These are phyloP conservation scores for Villa cingulata DNA, from an alignment of 2,888 invertebrate genomes.

Conservation along the genomic window DNA sequence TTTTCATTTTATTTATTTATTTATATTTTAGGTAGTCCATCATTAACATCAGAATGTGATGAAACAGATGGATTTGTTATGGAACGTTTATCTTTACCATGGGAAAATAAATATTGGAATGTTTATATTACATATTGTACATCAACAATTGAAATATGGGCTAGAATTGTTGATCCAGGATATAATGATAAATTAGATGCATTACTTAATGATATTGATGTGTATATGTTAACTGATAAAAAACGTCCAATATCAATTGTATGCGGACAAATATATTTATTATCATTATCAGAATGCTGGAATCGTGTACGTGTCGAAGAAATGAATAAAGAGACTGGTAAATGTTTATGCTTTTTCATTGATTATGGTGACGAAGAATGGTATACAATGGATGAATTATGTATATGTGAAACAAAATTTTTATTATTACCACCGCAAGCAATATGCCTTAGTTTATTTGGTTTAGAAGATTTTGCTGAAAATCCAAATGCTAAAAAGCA, in stretches of 20 bases:
- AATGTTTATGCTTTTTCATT: slow-evolving; percentile 49
- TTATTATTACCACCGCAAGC: slow-evolving; percentile 56
- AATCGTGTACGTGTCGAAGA: slow-evolving; percentile 42
- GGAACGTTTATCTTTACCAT: slow-evolving; percentile 22
- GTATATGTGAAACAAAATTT: slow-evolving; percentile 48
- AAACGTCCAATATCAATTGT: slow-evolving; percentile 20
- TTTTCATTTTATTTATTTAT: background rate
- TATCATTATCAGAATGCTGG: slow-evolving; percentile 40
- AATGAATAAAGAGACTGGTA: slow-evolving; percentile 36
- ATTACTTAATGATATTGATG: slow-evolving; percentile 40
- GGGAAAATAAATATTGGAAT: slow-evolving; percentile 37
- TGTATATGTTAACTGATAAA: slow-evolving; percentile 27
- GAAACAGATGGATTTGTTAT: slow-evolving; percentile 9
- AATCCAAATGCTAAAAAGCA: slow-evolving; percentile 30
- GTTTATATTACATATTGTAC: slow-evolving; percentile 48
- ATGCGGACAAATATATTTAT: slow-evolving; percentile 29
- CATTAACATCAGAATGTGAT: slow-evolving; percentile 6
- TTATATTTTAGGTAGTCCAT: slow-evolving; percentile 7
- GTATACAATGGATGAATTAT: slow-evolving; percentile 42
- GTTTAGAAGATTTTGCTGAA: slow-evolving; percentile 49
- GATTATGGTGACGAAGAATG: slow-evolving; percentile 60
- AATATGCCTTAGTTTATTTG: slow-evolving; percentile 52
- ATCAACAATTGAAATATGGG: slow-evolving; percentile 51
- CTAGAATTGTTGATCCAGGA: slow-evolving; percentile 47
- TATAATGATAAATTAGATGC: slow-evolving; percentile 45